Conservation (phyloP, 2,113 vertebrate species). For the Pluvialis apricaria region DNA sequence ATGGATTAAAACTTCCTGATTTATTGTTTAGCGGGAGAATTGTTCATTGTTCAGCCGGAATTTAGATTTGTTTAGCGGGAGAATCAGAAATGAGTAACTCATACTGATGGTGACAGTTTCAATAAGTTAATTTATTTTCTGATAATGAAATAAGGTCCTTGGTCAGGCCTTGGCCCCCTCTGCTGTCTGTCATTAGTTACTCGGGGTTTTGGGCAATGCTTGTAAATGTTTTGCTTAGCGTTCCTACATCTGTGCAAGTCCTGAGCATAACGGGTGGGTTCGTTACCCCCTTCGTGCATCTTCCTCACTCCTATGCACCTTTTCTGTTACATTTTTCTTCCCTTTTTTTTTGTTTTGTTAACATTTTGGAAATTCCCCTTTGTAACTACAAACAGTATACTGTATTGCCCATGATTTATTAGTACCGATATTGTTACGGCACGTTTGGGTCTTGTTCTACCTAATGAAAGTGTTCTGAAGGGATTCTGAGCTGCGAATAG, state of each 20-base stretch:
- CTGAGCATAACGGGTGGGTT: not conserved
- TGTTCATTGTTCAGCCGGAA: slow-evolving; percentile 33
- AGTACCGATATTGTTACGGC: not conserved
- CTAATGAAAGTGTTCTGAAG: not conserved
- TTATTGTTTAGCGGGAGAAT: slow-evolving; percentile 43
- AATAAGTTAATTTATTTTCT: slow-evolving; percentile 16
- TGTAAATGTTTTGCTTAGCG: not conserved
- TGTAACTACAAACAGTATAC: not conserved
- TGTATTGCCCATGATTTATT: not conserved
- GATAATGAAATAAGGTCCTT: slow-evolving; percentile 12
- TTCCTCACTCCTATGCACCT: not conserved
- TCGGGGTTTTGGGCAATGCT: not conserved
- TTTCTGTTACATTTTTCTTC: not conserved
- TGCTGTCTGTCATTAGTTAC: not conserved
- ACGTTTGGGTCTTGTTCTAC: not conserved
- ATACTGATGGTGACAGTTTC: slow-evolving; percentile 6
- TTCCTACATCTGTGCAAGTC: not conserved
- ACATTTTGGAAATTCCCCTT: not conserved
- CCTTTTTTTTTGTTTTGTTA: too few relatives aligned
- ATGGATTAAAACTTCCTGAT: slow-evolving; percentile 52
- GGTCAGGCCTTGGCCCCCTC: not conserved
- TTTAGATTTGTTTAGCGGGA: slow-evolving; percentile 38
- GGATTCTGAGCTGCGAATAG: not conserved
- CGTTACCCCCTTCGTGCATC: not conserved
- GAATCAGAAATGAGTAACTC: slow-evolving; percentile 35